phyloP scores from a whole-genome alignment of 2,113 vertebrate genomes.

The Pycnonotus jocosus region DNA sequence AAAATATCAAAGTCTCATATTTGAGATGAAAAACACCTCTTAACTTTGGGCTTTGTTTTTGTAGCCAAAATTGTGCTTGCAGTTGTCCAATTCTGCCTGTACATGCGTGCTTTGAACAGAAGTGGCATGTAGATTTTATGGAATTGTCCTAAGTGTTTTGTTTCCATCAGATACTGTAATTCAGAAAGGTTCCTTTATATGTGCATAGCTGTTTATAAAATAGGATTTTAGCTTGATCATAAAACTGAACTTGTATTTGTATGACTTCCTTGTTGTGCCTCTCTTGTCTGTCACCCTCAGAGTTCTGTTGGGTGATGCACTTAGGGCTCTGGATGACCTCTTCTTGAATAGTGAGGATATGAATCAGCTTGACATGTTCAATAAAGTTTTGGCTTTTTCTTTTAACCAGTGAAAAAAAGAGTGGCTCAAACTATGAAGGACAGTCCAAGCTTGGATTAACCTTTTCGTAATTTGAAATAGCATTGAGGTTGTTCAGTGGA shows the following conservation, averaged over 20 bases:
- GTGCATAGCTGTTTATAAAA: neutral
- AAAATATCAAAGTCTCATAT: neutral
- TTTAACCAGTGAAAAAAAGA: neutral
- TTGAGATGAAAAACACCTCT: neutral
- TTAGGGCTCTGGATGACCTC: neutral
- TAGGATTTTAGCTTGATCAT: neutral
- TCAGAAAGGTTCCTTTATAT: neutral
- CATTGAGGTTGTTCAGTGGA: neutral
- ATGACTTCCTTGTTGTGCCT: neutral
- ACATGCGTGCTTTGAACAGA: accelerated
- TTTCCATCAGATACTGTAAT: neutral
- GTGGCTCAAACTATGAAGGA: neutral
- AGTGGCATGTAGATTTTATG: neutral
- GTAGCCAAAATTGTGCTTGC: neutral
- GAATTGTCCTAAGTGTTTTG: neutral
- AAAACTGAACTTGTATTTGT: neutral
- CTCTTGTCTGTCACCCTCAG: neutral
- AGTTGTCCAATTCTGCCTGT: neutral
- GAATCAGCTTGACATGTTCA: neutral
- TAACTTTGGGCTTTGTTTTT: neutral
- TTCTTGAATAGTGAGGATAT: neutral
- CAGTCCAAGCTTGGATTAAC: neutral
- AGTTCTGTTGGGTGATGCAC: neutral
- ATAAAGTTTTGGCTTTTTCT: neutral
- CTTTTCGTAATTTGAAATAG: neutral